phyloP scores from a whole-genome alignment of 2,888 invertebrate species.

The Zaprionus bogoriensis region DNA sequence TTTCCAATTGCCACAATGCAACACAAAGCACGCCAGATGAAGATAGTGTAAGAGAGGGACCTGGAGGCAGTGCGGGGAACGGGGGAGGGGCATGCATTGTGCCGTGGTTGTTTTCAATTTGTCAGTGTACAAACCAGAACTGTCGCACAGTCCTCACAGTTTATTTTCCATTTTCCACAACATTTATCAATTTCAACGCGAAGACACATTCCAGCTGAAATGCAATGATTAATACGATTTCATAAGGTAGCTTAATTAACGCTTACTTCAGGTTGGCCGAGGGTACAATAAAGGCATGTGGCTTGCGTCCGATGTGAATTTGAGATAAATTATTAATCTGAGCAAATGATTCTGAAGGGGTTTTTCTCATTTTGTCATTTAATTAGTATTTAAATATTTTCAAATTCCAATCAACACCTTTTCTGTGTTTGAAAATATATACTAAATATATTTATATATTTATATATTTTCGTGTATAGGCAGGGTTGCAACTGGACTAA shows the following conservation, averaged over 20 bases:
- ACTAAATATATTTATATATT: too few relatives aligned
- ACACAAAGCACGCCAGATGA: not conserved
- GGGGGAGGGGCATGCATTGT: slow-evolving; percentile 17
- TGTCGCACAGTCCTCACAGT: slow-evolving; percentile 34
- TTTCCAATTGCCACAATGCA: slow-evolving; percentile 14
- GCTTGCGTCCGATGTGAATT: not conserved
- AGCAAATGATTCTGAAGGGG: too few relatives aligned
- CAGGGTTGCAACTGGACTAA: too few relatives aligned
- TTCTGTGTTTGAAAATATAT: too few relatives aligned
- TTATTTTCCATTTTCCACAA: slow-evolving; percentile 37
- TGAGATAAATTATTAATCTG: too few relatives aligned
- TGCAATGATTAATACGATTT: slow-evolving; percentile 10
- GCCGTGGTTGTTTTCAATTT: slow-evolving; percentile 41
- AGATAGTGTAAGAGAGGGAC: slow-evolving; percentile 1
- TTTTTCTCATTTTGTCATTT: too few relatives aligned
- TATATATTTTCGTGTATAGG: too few relatives aligned
- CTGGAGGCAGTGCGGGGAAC: not conserved
- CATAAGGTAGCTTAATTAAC: not conserved
- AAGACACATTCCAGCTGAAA: slow-evolving; percentile 11
- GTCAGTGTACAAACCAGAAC: slow-evolving; percentile 43
- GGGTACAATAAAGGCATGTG: not conserved
- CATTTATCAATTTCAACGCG: slow-evolving; percentile 35
- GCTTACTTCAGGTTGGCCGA: not conserved
- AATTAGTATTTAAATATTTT: too few relatives aligned
- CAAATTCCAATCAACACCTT: too few relatives aligned